These are phyloP conservation scores for Gonatopus flavifemur DNA, from an alignment of 1,140 invertebrate species.

Conservation along the genomic window DNA sequence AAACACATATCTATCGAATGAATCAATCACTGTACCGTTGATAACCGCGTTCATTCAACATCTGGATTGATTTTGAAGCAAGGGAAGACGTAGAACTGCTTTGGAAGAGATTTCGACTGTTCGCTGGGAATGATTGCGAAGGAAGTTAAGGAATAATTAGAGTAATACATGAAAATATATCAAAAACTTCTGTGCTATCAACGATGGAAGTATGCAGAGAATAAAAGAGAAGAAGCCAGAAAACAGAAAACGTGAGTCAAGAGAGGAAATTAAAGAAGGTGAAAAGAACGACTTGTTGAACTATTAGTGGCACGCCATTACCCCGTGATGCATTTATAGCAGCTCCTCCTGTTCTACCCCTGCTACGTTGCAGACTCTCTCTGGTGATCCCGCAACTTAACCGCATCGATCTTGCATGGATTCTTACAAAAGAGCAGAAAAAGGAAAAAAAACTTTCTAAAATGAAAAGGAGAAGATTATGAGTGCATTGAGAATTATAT, in stretches of 20 bases:
- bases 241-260: conserved; percentile 2
- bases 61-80: too few relatives aligned
- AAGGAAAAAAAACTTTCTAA: not conserved
- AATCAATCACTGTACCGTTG: too few relatives aligned
- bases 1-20: too few relatives aligned
- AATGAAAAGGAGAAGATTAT: conserved; percentile 14
- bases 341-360: conserved; percentile 15
- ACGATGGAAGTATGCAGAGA: not conserved
- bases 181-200: conserved; percentile 8
- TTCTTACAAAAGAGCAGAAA: conserved; percentile 4
- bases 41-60: too few relatives aligned
- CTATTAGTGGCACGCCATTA: conserved; percentile 44
- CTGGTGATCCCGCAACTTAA: conserved; percentile 14
- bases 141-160: too few relatives aligned
- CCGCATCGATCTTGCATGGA: conserved; percentile 2
- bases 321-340: conserved; percentile 35
- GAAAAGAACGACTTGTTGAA: conserved; percentile 31
- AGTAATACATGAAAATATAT: too few relatives aligned
- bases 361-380: conserved; percentile 13
- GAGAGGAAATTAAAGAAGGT: not conserved
- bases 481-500: too few relatives aligned
- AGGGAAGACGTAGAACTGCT: too few relatives aligned
- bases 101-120: too few relatives aligned
- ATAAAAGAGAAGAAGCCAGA: conserved; percentile 7
- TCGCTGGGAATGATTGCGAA: too few relatives aligned